Evolutionary conservation across 2,888 invertebrate species (phyloP).

Genomic region (Amblyjoppa fuscipennis): DNA sequence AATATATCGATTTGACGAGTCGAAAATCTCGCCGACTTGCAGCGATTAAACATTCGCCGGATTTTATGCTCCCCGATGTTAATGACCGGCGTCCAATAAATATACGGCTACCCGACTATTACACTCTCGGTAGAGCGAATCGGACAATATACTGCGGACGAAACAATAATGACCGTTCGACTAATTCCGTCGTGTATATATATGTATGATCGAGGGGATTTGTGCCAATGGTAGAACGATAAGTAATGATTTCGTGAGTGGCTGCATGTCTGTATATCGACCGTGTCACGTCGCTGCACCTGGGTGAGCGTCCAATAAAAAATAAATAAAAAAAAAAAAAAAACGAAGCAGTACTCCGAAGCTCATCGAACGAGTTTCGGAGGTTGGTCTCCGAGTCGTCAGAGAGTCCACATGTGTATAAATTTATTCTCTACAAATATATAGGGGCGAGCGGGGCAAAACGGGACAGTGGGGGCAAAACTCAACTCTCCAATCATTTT

Average conservation of each 20-base stretch:
- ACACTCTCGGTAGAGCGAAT: background rate
- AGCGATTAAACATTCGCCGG: constrained; percentile 42
- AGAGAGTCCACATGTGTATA: background rate
- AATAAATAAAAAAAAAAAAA: constrained; percentile 1
- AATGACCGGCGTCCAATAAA: constrained; percentile 39
- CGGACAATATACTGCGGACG: background rate
- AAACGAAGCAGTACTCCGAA: background rate
- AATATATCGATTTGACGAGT: constrained; percentile 30
- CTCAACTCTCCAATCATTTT: too few relatives aligned
- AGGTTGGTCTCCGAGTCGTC: background rate
- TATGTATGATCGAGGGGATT: constrained; percentile 13
- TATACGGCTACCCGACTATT: constrained; percentile 13
- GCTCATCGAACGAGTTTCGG: background rate
- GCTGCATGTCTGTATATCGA: background rate
- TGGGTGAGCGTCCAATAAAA: constrained; percentile 29
- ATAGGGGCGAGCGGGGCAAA: too few relatives aligned
- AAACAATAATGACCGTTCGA: constrained; percentile 26
- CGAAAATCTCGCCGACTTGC: constrained; percentile 19
- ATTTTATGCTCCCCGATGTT: constrained; percentile 40
- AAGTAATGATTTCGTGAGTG: constrained; percentile 36
- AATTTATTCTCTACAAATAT: background rate
- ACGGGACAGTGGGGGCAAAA: too few relatives aligned
- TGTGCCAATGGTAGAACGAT: constrained; percentile 30
- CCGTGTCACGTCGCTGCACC: constrained; percentile 18
- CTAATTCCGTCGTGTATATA: constrained; percentile 14